Evolutionary conservation across 1,140 invertebrate genomes (phyloP), one percentile per base, ranked within the genome.

Genomic region (Macrobrachium rosenbergii): DNA sequence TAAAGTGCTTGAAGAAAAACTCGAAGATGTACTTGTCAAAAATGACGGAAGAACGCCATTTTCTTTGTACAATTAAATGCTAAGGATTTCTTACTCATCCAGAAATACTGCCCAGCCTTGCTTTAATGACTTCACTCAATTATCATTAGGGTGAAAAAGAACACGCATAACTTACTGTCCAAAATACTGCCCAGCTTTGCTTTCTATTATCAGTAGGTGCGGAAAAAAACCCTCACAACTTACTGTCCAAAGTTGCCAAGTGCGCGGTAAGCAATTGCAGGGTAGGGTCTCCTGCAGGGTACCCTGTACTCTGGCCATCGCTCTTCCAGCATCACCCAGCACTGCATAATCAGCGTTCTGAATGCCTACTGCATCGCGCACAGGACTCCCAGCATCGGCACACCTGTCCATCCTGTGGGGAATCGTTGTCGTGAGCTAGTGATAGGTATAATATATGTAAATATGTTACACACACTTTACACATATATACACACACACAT

Each of bases 271-370:
- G 88, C 88, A n/a, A 89, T 87, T n/a, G 67, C 79, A 23, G 80
- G 79, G 52, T 89, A 89, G 19, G 88, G 88, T n/a, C 76, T 67
- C 23, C 87, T 43, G 28, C 28, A 69, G 2, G 83, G 75, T 2
- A 5, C n/a, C 3, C 62, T 21, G 76, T 88, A 88, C 52, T 89
- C 78, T 14, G 84, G 84, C 72, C 82, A 89, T 0, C 79, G 75
- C 19, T 89, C 84, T 58, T 89, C 88, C 59, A 89, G 43, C 16
- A 89, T 76, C 28, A 89, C 63, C 88, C 88, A 89, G 59, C 83
- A 82, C 52, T 72, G 88, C 11, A 72, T 77, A 6, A 89, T 69
- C 10, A 82, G 64, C 2, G 81, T 83, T 23, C 82, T 3, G 81
- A 5, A 59, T 76, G 76, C 17, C 69, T 10, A 76, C 59, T n/a